A percentile compares a stretch with the other conserved stretches of the same genome.
These are phyloP conservation scores for Yponomeuta cagnagella DNA, from an alignment of 2,888 invertebrate genomes.

Conservation along the genomic window DNA sequence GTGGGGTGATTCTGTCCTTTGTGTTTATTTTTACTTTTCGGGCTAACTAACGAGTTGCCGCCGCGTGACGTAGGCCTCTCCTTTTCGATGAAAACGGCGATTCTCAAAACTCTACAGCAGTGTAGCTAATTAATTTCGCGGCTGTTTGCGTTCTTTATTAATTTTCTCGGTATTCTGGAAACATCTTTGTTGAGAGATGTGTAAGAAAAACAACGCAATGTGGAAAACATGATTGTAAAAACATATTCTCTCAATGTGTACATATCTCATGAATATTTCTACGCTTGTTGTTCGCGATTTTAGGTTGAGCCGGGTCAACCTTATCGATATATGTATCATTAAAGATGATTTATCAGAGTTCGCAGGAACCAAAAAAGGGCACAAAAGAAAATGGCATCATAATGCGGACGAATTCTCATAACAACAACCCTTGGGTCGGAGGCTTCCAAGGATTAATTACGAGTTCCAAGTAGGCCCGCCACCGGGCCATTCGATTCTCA, in stretches of 20 bases:
- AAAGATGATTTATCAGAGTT: background rate
- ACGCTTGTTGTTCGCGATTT: background rate
- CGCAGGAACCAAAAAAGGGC: background rate
- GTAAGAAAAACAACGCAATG: background rate
- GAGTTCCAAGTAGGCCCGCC: conserved; percentile 72
- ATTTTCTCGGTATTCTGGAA: background rate
- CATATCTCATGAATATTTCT: background rate
- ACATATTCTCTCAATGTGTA: background rate
- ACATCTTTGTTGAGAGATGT: background rate
- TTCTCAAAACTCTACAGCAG: background rate
- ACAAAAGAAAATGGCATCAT: conserved; percentile 51
- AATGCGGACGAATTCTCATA: conserved; percentile 67
- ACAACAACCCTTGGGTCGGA: conserved; percentile 69
- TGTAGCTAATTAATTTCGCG: background rate
- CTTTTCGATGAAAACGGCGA: background rate
- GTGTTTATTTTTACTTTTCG: conserved; percentile 16
- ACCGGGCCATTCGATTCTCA: conserved; percentile 71
- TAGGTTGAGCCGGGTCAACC: background rate
- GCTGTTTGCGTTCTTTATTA: background rate
- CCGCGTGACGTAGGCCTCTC: background rate
- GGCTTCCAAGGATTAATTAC: conserved; percentile 75
- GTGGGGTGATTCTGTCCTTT: conserved; percentile 6
- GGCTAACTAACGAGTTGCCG: background rate
- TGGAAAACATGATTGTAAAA: background rate
- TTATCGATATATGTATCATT: background rate